Conservation (phyloP, 2,113 vertebrate genomes). For the Lasiurus cinereus region DNA sequence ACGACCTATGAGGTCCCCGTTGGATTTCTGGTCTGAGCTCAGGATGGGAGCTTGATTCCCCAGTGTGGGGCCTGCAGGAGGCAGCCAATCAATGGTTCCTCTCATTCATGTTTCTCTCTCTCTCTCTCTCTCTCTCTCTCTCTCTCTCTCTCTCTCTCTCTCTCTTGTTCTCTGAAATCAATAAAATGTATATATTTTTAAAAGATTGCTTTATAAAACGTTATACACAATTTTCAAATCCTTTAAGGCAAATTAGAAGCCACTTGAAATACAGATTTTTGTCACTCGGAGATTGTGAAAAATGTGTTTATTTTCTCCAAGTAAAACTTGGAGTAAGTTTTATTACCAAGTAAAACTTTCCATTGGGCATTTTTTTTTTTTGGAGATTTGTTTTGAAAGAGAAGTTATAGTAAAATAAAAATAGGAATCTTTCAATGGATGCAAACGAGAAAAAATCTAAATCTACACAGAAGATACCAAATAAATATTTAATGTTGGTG, state of each 20-base stretch:
- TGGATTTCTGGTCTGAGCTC: no score
- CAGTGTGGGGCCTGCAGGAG: no score
- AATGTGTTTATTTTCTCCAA: background rate
- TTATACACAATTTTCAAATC: background rate
- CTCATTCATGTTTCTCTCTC: no score
- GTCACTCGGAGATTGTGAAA: constrained; percentile 25
- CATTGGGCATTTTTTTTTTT: background rate
- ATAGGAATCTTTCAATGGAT: constrained; percentile 25
- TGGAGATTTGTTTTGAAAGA: constrained; percentile 43
- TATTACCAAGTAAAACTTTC: constrained; percentile 26
- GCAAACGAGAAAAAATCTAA: constrained; percentile 5
- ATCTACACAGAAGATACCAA: constrained; percentile 42
- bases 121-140: no score
- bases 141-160: no score
- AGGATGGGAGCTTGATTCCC: no score
- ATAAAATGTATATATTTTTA: no score
- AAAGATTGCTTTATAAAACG: background rate
- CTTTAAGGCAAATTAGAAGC: constrained; percentile 32
- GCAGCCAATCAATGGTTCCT: no score
- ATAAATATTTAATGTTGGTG: constrained; percentile 75
- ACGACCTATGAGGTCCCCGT: no score
- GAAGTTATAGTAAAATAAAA: constrained; percentile 44
- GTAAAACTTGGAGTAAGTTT: constrained; percentile 28
- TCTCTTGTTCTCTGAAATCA: no score
- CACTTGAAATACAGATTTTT: constrained; percentile 38